Conservation (phyloP, 1,140 invertebrate species). For the Brachionus angularis region DNA sequence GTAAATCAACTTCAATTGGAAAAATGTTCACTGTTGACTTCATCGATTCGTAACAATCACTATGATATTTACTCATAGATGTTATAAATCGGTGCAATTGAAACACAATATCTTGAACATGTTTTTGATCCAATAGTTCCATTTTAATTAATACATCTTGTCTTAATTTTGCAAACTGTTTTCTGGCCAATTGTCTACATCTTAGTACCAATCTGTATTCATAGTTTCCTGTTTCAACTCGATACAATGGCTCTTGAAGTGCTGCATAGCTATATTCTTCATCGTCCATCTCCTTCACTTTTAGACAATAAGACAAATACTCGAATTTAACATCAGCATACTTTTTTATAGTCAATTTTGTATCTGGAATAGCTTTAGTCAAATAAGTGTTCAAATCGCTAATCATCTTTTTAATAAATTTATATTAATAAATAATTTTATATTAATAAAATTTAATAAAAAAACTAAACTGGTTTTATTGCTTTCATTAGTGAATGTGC, state of each 20-base stretch:
- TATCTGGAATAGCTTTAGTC: conserved; percentile 94
- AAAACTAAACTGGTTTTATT: conserved; percentile 31
- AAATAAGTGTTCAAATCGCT: conserved; percentile 90
- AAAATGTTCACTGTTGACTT: conserved; percentile 74
- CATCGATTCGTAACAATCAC: conserved; percentile 63
- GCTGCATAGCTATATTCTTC: conserved; percentile 86
- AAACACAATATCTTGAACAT: conserved; percentile 82
- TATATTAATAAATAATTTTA: conserved; percentile 45
- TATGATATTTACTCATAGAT: conserved; percentile 72
- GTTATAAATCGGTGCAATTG: conserved; percentile 75
- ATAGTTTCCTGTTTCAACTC: conserved; percentile 97
- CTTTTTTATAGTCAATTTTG: conserved; percentile 89
- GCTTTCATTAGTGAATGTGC: conserved; percentile 80
- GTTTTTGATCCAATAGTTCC: conserved; percentile 92
- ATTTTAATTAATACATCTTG: conserved; percentile 93
- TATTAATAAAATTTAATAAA: not conserved
- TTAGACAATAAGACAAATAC: conserved; percentile 94
- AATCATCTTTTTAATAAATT: conserved; percentile 72
- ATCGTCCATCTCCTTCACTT: conserved; percentile 91
- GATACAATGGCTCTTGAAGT: conserved; percentile 89
- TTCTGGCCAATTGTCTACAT: conserved; percentile 86
- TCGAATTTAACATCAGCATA: conserved; percentile 96
- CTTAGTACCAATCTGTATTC: conserved; percentile 90
- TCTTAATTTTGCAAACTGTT: conserved; percentile 81
- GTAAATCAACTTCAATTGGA: conserved; percentile 89